Evolutionary conservation across 2,113 vertebrate species (phyloP).

Genomic region (Ageneiosus marmoratus): DNA sequence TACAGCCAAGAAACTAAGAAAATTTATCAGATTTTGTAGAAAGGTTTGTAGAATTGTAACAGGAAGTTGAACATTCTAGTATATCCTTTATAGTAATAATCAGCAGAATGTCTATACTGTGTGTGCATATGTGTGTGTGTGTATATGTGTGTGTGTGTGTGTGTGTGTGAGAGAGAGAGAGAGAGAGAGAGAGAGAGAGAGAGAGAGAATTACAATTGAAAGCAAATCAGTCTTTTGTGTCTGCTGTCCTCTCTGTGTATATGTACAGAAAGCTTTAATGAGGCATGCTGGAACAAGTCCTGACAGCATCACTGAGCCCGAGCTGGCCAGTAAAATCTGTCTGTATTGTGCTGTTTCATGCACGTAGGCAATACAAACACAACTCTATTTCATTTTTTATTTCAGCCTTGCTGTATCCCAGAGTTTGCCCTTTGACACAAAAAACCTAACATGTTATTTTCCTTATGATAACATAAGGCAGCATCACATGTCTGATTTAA

Average conservation of each 20-base stretch:
- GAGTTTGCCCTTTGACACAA: not conserved
- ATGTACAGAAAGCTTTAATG: not conserved
- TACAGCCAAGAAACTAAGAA: not conserved
- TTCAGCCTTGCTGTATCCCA: not conserved
- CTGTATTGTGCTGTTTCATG: not conserved
- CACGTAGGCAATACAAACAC: not conserved
- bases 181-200: not conserved
- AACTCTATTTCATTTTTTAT: not conserved
- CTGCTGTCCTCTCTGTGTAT: not conserved
- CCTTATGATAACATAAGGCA: not conserved
- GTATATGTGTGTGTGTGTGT: too few species aligned
- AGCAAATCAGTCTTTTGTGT: not conserved
- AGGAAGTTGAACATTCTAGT: not conserved
- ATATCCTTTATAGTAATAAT: not conserved
- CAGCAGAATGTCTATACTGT: not conserved
- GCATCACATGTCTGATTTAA: not conserved
- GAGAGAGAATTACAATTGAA: not conserved
- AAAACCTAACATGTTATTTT: not conserved
- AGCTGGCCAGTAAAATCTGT: constrained; percentile 2
- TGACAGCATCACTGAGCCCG: not conserved
- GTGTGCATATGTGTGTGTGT: not conserved
- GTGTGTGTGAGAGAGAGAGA: too few species aligned
- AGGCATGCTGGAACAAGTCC: not conserved
- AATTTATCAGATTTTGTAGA: too few species aligned
- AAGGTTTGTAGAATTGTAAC: not conserved